Conservation (phyloP, 2,888 invertebrate species). For the Parnassius orleans region DNA sequence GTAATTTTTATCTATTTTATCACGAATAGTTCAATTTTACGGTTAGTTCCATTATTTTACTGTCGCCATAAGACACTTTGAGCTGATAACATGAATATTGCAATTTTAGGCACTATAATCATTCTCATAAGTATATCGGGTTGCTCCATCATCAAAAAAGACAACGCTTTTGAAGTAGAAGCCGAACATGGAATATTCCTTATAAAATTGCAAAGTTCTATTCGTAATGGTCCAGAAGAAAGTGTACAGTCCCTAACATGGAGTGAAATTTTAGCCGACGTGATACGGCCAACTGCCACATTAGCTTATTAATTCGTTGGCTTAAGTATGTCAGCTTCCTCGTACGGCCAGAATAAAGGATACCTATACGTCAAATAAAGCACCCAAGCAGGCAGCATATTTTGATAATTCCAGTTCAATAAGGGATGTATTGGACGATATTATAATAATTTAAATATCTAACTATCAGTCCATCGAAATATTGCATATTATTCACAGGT, state of each 20-base stretch:
- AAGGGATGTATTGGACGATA: too few relatives aligned
- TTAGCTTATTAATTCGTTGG: too few relatives aligned
- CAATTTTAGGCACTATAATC: conserved; percentile 52
- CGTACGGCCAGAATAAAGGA: too few relatives aligned
- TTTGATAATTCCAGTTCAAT: too few relatives aligned
- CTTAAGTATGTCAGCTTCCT: too few relatives aligned
- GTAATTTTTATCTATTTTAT: conserved; percentile 53
- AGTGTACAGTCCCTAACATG: conserved; percentile 51
- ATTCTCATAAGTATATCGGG: conserved; percentile 44
- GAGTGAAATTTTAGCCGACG: conserved; percentile 66
- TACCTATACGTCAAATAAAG: too few relatives aligned
- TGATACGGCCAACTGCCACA: conserved; percentile 22
- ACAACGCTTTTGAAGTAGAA: conserved; percentile 38
- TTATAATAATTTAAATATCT: too few relatives aligned
- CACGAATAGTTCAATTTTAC: conserved; percentile 54
- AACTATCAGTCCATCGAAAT: background rate
- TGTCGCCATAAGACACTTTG: conserved; percentile 45
- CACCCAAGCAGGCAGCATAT: too few relatives aligned
- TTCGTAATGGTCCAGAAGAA: conserved; percentile 40
- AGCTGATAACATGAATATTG: conserved; percentile 58
- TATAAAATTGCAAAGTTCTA: conserved; percentile 62
- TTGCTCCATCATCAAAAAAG: conserved; percentile 41
- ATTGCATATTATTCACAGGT: too few relatives aligned
- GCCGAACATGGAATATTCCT: conserved; percentile 55
- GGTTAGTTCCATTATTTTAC: conserved; percentile 56